Conservation (phyloP, 2,888 invertebrate species). For the Megastigmus dorsalis region DNA sequence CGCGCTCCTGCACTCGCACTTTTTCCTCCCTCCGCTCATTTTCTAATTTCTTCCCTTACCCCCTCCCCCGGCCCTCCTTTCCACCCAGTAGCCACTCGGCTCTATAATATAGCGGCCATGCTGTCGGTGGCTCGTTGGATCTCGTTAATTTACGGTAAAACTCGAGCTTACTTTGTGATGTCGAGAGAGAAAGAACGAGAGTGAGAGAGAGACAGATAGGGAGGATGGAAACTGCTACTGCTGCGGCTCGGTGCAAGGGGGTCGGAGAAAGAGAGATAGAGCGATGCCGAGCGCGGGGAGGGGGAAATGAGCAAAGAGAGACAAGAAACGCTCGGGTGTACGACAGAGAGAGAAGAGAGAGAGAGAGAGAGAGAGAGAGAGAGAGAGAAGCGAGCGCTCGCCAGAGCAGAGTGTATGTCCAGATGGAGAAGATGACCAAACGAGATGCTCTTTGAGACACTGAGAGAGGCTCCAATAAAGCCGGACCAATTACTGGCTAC, state of each 20-base stretch:
- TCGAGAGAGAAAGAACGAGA: conserved; percentile 48
- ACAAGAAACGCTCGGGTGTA: conserved; percentile 50
- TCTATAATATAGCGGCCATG: too few relatives aligned
- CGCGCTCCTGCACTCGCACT: too few relatives aligned
- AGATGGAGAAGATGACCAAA: conserved; percentile 72
- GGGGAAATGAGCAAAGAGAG: conserved; percentile 41
- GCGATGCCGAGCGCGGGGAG: conserved; percentile 53
- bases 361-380: conserved; percentile 58
- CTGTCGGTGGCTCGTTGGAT: conserved; percentile 43
- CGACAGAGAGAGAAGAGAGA: conserved; percentile 51
- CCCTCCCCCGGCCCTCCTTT: too few relatives aligned
- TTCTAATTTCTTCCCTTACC: conserved; percentile 16
- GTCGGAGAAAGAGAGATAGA: conserved; percentile 49
- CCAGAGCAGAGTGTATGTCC: conserved; percentile 42
- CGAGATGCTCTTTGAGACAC: conserved; percentile 75
- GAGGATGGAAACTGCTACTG: conserved; percentile 37
- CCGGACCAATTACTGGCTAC: conserved; percentile 74
- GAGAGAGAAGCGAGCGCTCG: conserved; percentile 44
- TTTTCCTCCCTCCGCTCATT: conserved; percentile 2
- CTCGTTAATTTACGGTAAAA: conserved; percentile 59
- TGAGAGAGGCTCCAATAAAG: conserved; percentile 71
- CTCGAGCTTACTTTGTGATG: conserved; percentile 58
- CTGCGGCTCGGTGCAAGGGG: not conserved
- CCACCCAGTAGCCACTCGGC: too few relatives aligned
- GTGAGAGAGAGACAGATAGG: conserved; percentile 55